phyloP scores from a whole-genome alignment of 2,113 vertebrate species.

The Oreochromis tanganicae region DNA sequence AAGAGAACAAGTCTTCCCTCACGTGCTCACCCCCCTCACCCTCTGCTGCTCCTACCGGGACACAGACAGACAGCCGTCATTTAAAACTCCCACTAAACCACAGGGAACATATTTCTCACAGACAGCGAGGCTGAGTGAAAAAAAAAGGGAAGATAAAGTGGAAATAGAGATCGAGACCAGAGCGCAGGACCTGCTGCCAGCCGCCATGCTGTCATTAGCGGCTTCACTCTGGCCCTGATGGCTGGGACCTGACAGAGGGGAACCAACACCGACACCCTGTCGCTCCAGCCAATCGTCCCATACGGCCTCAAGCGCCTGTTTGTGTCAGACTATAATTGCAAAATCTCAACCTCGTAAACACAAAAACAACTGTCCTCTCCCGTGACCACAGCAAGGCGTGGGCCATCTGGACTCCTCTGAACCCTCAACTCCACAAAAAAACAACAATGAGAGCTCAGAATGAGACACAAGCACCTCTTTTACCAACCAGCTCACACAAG shows the following conservation, averaged over 20 bases:
- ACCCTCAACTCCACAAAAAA: conserved; percentile 7
- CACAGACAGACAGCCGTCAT: conserved; percentile 38
- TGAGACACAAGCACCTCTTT: neutral
- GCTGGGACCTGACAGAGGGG: conserved; percentile 32
- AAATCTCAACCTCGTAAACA: conserved; percentile 19
- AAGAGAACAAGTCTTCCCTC: conserved; percentile 34
- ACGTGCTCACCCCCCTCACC: neutral
- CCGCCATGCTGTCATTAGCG: conserved; percentile 55
- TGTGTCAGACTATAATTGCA: conserved; percentile 28
- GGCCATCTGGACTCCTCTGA: conserved; percentile 51
- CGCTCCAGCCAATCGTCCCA: conserved; percentile 1
- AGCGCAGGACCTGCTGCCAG: conserved; percentile 39
- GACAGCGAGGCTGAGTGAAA: conserved; percentile 13
- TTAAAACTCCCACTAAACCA: conserved; percentile 62
- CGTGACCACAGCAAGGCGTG: conserved; percentile 48
- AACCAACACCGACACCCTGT: conserved; percentile 21
- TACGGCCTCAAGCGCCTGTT: conserved; percentile 11
- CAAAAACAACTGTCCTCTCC: conserved; percentile 38
- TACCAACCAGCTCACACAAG: neutral
- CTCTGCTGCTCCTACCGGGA: neutral
- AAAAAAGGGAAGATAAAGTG: conserved; percentile 26
- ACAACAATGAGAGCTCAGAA: conserved; percentile 9
- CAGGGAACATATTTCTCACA: conserved; percentile 61
- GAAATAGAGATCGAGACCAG: conserved; percentile 19
- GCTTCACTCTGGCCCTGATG: conserved; percentile 32